These are phyloP conservation scores for Sterrhoptilus dennistouni DNA, from an alignment of 2,113 vertebrate species.

Conservation along the genomic window DNA sequence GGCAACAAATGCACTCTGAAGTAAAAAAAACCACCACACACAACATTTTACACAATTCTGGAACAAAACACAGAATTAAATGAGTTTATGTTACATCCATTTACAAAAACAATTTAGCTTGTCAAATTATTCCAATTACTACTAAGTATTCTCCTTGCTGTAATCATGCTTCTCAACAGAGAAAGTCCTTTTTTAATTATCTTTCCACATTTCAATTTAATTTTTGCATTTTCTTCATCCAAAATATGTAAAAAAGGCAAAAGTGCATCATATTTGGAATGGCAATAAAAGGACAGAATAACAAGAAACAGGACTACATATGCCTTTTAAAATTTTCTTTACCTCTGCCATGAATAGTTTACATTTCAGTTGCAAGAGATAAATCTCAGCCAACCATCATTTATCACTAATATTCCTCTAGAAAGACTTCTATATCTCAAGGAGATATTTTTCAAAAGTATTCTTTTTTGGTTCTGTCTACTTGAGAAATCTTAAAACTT, in stretches of 20 bases:
- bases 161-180: not conserved
- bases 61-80: not conserved
- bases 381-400: not conserved
- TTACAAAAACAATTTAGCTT: not conserved
- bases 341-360: not conserved
- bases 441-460: not conserved
- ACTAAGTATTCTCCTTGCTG: not conserved
- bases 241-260: not conserved
- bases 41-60: not conserved
- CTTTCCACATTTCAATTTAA: not conserved
- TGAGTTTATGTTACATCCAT: not conserved
- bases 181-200: not conserved
- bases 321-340: not conserved
- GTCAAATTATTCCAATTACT: not conserved
- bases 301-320: not conserved
- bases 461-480: not conserved
- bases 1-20: not conserved
- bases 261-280: not conserved
- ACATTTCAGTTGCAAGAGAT: not conserved
- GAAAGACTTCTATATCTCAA: not conserved
- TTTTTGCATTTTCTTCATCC: not conserved
- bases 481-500: not conserved
- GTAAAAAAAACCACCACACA: not conserved
- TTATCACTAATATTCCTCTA: not conserved
- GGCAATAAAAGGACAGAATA: not conserved